A percentile compares a stretch with the other conserved stretches of the same genome.
Conservation (phyloP, 2,888 invertebrate genomes). For the Athalia circularis region DNA sequence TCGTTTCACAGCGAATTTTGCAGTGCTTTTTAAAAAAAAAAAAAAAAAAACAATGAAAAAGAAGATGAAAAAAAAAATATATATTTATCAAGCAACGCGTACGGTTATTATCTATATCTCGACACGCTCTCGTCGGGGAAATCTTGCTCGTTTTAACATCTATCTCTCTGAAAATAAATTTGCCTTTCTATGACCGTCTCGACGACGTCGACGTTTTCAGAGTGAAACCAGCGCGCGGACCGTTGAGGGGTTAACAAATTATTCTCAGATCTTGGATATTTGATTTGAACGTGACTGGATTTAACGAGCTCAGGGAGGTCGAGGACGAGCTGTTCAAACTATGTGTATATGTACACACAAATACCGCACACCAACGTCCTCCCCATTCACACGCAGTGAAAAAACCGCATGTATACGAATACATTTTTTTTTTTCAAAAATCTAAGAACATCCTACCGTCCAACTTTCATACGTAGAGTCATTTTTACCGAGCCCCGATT, state of each 20-base stretch:
- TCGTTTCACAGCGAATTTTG: no score
- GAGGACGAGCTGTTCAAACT: neutral
- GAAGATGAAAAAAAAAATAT: neutral
- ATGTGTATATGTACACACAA: neutral
- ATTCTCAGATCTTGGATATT: constrained; percentile 48
- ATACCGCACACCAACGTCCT: neutral
- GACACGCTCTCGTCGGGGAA: neutral
- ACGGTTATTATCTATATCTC: neutral
- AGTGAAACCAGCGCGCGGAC: neutral
- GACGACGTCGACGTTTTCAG: neutral
- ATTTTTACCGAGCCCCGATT: no score
- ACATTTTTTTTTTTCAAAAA: no score
- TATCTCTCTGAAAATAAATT: constrained; percentile 5
- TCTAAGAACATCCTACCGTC: no score
- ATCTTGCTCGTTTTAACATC: no score
- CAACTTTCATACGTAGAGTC: no score
- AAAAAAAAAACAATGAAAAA: neutral
- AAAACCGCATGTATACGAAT: neutral
- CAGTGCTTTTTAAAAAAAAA: neutral
- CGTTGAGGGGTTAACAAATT: constrained; percentile 33
- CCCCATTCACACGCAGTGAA: neutral
- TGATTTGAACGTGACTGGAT: constrained; percentile 46
- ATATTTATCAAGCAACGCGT: no score
- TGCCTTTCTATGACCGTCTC: constrained; percentile 8
- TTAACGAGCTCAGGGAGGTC: constrained; percentile 24